Conservation (phyloP, 2,113 vertebrate species). For the Thunnus maccoyii region DNA sequence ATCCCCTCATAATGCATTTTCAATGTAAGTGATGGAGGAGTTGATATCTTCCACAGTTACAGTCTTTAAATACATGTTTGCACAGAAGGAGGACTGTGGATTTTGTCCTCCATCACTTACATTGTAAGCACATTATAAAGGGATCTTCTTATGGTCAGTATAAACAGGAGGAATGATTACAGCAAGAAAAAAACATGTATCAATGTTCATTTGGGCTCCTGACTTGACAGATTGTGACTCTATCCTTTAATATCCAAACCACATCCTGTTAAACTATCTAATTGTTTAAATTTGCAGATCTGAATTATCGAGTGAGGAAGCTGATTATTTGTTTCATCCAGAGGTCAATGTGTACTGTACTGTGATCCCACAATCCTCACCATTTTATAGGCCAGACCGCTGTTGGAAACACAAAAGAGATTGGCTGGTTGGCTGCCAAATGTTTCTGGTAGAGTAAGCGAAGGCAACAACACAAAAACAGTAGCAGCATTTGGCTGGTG, state of each 20-base stretch:
- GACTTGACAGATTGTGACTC: no score
- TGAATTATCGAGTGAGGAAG: slow-evolving; percentile 14
- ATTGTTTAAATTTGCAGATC: slow-evolving; percentile 19
- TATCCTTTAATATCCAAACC: background rate
- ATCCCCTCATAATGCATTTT: no score
- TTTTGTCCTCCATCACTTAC: no score
- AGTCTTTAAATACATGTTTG: no score
- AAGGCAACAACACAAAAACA: slow-evolving; percentile 52
- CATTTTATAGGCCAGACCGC: slow-evolving; percentile 35
- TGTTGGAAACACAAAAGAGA: slow-evolving; percentile 43
- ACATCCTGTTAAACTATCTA: background rate
- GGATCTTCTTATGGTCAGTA: no score
- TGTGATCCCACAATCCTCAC: slow-evolving; percentile 19
- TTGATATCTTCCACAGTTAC: no score
- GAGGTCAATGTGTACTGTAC: slow-evolving; percentile 26
- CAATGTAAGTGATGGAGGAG: no score
- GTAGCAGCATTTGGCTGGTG: slow-evolving; percentile 66
- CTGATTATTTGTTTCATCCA: slow-evolving; percentile 30
- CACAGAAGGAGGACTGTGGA: no score
- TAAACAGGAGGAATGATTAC: no score
- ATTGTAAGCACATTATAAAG: no score
- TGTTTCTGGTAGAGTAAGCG: slow-evolving; percentile 57
- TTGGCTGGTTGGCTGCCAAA: slow-evolving; percentile 54
- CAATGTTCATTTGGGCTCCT: no score
- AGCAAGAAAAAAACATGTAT: no score